Evolutionary conservation across 2,113 vertebrate species (phyloP), one percentile per base, ranked within the genome.

Genomic region (Gavialis gangeticus): DNA sequence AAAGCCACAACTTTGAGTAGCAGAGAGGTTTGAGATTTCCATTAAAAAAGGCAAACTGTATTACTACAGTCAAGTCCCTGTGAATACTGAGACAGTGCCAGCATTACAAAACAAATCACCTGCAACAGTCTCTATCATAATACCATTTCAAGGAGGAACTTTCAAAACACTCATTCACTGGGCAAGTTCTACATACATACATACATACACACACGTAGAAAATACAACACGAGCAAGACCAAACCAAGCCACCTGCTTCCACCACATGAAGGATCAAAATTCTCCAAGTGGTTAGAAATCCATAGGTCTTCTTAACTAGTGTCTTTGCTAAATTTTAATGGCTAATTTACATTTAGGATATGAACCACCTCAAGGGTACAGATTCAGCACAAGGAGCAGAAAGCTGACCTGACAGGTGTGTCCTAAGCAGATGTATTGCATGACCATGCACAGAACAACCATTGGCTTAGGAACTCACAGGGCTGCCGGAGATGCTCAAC

Each of bases 21-120:
- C 3, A 75, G 24, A 96, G 69, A 24, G n/a, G 93, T 89, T 88
- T 85, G 79, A 55, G 77, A 54, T 69, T 87, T 90, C 75, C 89
- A 82, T 81, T 3, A 85, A 93, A 82, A n/a, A 67, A 92, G 83
- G 77, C 24, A 69, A 85, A 10, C 1, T 2, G 16, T 0, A 87
- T 18, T 76, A 46, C 37, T 67, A 77, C 57, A 79, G 54, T 34
- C 87, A 59, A 93, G 71, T 89, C 57, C 81, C 30, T 22, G 18
- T n/a, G 71, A 67, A 1, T 1, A 15, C 7, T 24, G 56, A 28
- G 73, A 87, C 13, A 62, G 77, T 57, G 6, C 27, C 11, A 87
- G 34, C 66, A 82, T 64, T 71, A 28, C 58, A 91, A 75, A 75
- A 80, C 64, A 93, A 75, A 46, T 22, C 10, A 25, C 37, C 57